phyloP scores from a whole-genome alignment of 2,888 invertebrate species.

The Clostera curtula region DNA sequence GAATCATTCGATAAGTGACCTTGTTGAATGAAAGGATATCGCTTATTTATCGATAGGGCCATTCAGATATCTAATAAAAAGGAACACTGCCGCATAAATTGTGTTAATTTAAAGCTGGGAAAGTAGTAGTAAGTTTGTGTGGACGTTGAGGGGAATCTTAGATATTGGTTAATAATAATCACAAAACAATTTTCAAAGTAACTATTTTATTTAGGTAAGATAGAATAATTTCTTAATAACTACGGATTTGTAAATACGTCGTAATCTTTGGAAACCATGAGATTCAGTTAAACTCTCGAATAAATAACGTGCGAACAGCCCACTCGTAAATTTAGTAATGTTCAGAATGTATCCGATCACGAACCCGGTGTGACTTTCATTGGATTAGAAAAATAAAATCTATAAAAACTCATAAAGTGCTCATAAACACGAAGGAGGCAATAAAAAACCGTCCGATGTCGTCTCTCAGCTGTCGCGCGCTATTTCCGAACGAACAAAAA shows the following conservation, averaged over 20 bases:
- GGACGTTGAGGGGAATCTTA: no score
- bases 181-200: no score
- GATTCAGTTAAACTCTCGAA: slow-evolving; percentile 28
- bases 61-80: slow-evolving; percentile 54
- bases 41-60: slow-evolving; percentile 64
- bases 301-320: slow-evolving; percentile 45
- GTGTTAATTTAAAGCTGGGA: slow-evolving; percentile 21
- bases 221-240: background rate
- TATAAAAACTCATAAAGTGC: slow-evolving; percentile 72
- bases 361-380: slow-evolving; percentile 54
- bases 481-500: slow-evolving; percentile 69
- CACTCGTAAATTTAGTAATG: slow-evolving; percentile 50
- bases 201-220: background rate
- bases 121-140: no score
- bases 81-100: slow-evolving; percentile 21
- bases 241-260: slow-evolving; percentile 12
- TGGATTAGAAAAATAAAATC: slow-evolving; percentile 64
- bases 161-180: no score
- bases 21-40: slow-evolving; percentile 67
- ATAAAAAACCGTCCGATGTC: slow-evolving; percentile 68
- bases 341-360: slow-evolving; percentile 49
- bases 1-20: slow-evolving; percentile 73
- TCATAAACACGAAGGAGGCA: slow-evolving; percentile 71
- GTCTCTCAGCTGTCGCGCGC: slow-evolving; percentile 71
- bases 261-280: slow-evolving; percentile 22